Percentiles rank a stretch among this genome's conserved stretches.
Evolutionary conservation across 2,113 vertebrate genomes (phyloP).

Genomic region (Larimichthys polyactis): DNA sequence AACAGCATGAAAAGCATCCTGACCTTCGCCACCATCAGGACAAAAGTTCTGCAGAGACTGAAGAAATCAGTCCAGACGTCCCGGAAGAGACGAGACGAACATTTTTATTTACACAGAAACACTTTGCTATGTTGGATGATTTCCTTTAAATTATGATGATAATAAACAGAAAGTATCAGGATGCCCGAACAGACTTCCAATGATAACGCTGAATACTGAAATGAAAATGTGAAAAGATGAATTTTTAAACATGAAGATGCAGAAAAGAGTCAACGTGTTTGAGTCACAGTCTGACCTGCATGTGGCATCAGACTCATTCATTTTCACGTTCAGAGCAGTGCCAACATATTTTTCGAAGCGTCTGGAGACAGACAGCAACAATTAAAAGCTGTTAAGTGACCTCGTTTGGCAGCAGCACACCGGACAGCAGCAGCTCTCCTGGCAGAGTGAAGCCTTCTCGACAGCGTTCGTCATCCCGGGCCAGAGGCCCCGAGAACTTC

Average conservation of each 20-base stretch:
- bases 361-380: constrained; percentile 51
- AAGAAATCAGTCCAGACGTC: neutral
- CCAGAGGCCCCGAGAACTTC: constrained; percentile 74
- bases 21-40: constrained; percentile 16
- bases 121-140: neutral
- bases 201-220: neutral
- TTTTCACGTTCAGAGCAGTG: neutral
- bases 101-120: neutral
- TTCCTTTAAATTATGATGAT: neutral
- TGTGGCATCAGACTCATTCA: neutral
- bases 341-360: constrained; percentile 35
- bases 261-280: neutral
- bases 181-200: neutral
- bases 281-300: constrained; percentile 15
- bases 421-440: too few relatives aligned
- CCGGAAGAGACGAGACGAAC: neutral
- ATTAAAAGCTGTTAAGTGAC: constrained; percentile 79
- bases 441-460: constrained; percentile 69
- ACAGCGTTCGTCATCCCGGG: constrained; percentile 76
- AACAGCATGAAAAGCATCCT: constrained; percentile 45
- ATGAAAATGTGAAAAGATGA: neutral
- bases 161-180: neutral
- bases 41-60: neutral
- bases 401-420: constrained; percentile 63
- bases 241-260: neutral